Base-by-base conservation (phyloP, 2,888 invertebrate genomes). In the Polietes domitor region DNA sequence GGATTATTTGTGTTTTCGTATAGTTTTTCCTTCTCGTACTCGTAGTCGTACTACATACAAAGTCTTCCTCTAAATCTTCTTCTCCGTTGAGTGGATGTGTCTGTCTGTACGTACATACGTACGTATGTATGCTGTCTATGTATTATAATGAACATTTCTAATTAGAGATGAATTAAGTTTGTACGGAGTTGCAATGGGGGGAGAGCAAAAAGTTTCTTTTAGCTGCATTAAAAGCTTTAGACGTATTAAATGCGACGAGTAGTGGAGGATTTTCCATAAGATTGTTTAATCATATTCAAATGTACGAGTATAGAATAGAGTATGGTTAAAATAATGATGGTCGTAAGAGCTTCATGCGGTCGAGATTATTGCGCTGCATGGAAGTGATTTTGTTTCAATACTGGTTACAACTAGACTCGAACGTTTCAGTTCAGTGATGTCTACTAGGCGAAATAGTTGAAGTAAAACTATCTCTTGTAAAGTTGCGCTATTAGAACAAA, bases 111-210 rank as follows among this genome's bases (percentile, higher is more conserved):
- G 37, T 5, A 32, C 32, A 32, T 32, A 7, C 32, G 7, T 7
- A 9, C 37, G 37, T 37, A 24, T 68, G n/a, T 68, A 78, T 84
- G 78, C 78, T 37, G 43, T 68, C 6, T 68, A 78, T 84, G 78
- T 81, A 76, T 84, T 81, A 72, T 84, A 84, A 84, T 84, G 78
- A 68, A 84, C 70, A 47, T 84, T 81, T 84, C 81, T 84, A 84
- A 84, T 84, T 84, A 84, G 78, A 76, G 78, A 75, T 81, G 72
- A 72, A 75, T 81, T 81, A 81, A 84, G 74, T 77, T 74, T 73
- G 63, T 77, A 74, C 73, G 50, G 28, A 61, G 21, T 41, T 28
- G 28, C 5, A 19, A 17, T 17, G 17, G 32, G 10, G 32, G 65
- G 28, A 78, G 80, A 15, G 77, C 68, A 70, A 84, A 78, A 83